Evolutionary conservation across 2,113 vertebrate species (phyloP).

Genomic region (Gopherus evgoodei): DNA sequence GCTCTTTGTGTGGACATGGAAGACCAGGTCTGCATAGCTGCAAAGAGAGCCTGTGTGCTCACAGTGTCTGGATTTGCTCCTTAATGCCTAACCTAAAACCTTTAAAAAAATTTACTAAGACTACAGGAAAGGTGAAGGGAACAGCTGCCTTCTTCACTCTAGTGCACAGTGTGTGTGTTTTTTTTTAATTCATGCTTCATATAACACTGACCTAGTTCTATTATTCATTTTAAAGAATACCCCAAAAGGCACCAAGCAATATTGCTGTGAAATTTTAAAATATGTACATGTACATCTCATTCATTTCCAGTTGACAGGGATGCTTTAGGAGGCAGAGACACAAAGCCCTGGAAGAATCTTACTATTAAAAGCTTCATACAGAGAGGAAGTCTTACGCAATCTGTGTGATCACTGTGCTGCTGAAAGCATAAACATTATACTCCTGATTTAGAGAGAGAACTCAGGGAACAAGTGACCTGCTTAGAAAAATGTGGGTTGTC

Average conservation of each 20-base stretch:
- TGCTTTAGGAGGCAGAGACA: background rate
- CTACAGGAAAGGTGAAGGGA: background rate
- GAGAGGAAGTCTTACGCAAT: background rate
- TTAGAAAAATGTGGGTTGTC: conserved; percentile 10
- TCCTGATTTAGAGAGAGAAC: accelerated
- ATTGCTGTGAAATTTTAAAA: background rate
- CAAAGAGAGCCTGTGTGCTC: background rate
- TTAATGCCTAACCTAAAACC: background rate
- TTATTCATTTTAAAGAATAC: background rate
- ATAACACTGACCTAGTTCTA: background rate
- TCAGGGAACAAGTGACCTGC: background rate
- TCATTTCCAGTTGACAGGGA: background rate
- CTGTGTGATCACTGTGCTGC: accelerated
- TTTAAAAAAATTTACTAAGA: background rate
- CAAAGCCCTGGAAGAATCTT: background rate
- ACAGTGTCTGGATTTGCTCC: background rate
- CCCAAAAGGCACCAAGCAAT: background rate
- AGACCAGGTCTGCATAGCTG: background rate
- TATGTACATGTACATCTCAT: accelerated
- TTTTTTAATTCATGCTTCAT: background rate
- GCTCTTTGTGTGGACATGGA: no score
- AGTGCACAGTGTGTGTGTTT: background rate
- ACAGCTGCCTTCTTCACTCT: background rate
- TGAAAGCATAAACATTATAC: background rate
- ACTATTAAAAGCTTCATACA: background rate